phyloP scores from a whole-genome alignment of 2,113 vertebrate species.

The Dipodomys stephensi region DNA sequence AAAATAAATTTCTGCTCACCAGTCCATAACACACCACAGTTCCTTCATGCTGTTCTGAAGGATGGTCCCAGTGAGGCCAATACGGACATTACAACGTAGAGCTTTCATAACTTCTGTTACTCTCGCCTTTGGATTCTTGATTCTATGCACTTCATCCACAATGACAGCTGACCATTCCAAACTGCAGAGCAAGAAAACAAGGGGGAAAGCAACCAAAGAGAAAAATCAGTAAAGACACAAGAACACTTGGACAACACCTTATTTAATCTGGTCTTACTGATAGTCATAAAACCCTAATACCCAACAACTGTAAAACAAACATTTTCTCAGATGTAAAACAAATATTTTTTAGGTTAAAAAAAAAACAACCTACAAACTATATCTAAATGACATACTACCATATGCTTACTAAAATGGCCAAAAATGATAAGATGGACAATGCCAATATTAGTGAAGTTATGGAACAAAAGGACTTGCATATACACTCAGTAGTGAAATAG shows the following conservation, averaged over 20 bases:
- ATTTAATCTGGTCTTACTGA: not conserved
- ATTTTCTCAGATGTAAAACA: no score
- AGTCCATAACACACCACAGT: constrained; percentile 99
- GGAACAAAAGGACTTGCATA: not conserved
- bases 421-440: not conserved
- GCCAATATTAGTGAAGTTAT: not conserved
- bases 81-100: constrained; percentile 91
- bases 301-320: not conserved
- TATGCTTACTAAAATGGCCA: not conserved
- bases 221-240: not conserved
- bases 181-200: constrained; percentile 81
- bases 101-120: constrained; percentile 95
- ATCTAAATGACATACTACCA: not conserved
- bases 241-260: not conserved
- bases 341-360: not conserved
- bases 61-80: constrained; percentile 97
- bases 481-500: not conserved
- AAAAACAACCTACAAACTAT: not conserved
- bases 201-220: not conserved
- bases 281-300: not conserved
- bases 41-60: constrained; percentile 98
- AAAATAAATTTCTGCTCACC: constrained; percentile 86
- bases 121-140: constrained; percentile 96
- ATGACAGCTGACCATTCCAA: constrained; percentile 95
- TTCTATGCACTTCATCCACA: constrained; percentile 96